phyloP scores from a whole-genome alignment of 2,797 vertebrate species.

The Sebastiscus albofasciatus region DNA sequence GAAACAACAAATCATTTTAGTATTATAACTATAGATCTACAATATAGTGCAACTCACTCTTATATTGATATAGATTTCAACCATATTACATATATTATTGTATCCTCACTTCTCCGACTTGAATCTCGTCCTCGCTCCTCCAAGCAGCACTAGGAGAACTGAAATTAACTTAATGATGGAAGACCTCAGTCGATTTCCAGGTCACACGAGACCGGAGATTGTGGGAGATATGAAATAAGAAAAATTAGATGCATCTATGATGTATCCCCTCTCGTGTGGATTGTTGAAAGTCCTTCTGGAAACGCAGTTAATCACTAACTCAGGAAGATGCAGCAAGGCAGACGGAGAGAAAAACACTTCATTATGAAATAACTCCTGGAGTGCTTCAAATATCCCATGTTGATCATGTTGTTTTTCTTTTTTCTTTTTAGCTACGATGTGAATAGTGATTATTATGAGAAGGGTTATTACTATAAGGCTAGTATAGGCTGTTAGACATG shows the following conservation, averaged over 20 bases:
- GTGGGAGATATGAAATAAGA: conserved; percentile 50
- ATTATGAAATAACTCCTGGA: conserved; percentile 1
- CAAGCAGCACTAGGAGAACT: conserved; percentile 11
- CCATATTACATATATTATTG: not conserved
- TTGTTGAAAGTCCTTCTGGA: conserved; percentile 35
- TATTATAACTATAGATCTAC: not conserved
- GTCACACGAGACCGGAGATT: conserved; percentile 39
- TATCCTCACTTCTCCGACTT: conserved; percentile 4
- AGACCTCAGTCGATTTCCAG: conserved; percentile 50
- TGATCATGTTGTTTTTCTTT: not conserved
- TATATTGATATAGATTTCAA: conserved; percentile 43
- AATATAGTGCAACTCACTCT: not conserved
- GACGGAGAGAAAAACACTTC: not conserved
- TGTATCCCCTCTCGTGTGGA: conserved; percentile 18
- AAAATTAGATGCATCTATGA: conserved; percentile 42
- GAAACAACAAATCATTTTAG: not conserved
- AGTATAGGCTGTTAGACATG: not conserved
- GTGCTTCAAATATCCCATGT: not conserved
- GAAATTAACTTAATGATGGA: conserved; percentile 34
- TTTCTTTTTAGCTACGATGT: not conserved
- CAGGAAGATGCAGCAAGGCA: not conserved
- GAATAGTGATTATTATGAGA: not conserved
- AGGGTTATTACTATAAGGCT: not conserved
- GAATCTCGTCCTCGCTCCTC: conserved; percentile 4
- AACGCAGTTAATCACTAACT: conserved; percentile 28